These are phyloP conservation scores for Phataginus tetradactyla DNA, from an alignment of 2,797 vertebrate species.

Conservation along the genomic window DNA sequence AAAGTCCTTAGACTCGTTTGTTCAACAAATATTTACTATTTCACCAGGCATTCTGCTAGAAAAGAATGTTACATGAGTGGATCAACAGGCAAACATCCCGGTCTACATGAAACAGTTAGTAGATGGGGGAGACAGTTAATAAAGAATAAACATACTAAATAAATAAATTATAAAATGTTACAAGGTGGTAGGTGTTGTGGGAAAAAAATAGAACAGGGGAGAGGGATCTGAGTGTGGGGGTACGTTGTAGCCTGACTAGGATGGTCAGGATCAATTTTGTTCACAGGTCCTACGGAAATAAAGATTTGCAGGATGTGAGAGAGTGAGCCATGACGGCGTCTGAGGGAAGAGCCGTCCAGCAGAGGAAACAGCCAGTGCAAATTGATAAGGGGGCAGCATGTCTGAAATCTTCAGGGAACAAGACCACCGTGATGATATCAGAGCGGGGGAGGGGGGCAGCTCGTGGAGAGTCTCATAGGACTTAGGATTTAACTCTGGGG, in stretches of 20 bases:
- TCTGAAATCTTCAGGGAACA: background rate
- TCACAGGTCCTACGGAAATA: background rate
- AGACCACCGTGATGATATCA: background rate
- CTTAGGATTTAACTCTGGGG: background rate
- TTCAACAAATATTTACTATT: background rate
- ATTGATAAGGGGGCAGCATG: background rate
- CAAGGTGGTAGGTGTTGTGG: background rate
- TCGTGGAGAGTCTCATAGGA: background rate
- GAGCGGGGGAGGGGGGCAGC: background rate
- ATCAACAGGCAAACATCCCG: background rate
- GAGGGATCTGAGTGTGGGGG: background rate
- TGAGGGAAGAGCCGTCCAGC: background rate
- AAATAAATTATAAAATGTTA: background rate
- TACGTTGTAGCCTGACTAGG: background rate
- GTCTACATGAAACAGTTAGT: background rate
- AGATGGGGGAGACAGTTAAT: background rate
- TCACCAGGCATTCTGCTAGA: background rate
- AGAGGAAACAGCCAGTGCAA: background rate
- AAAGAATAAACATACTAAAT: background rate
- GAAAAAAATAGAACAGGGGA: background rate
- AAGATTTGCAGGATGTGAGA: background rate
- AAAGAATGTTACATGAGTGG: background rate
- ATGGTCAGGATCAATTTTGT: background rate
- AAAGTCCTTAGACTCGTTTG: background rate
- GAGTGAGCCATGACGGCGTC: background rate